Evolutionary conservation across 2,797 vertebrate species (phyloP).

Genomic region (Propithecus deckenii): DNA sequence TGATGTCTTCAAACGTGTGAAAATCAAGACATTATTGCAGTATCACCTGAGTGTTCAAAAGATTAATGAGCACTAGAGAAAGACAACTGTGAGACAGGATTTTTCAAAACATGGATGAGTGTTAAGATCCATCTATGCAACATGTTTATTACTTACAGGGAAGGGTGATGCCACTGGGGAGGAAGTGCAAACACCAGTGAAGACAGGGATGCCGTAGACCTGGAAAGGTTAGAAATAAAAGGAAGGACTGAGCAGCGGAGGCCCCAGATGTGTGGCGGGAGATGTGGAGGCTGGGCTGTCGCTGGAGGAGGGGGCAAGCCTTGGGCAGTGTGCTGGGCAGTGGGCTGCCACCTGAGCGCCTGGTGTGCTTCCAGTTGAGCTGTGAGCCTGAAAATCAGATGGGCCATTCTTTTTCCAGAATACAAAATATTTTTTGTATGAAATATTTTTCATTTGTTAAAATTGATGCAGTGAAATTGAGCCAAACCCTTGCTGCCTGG

Average conservation of each 20-base stretch:
- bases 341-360: too few relatives aligned
- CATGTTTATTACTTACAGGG: background rate
- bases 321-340: background rate
- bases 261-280: background rate
- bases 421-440: background rate
- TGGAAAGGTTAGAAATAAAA: background rate
- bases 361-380: background rate
- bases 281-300: fast-evolving
- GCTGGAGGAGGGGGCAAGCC: background rate
- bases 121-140: background rate
- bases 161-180: background rate
- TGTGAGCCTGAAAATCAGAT: background rate
- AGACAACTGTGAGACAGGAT: background rate
- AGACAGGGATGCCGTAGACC: background rate
- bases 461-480: background rate
- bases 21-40: background rate
- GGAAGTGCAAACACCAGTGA: background rate
- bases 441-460: background rate
- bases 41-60: background rate
- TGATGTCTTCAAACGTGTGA: background rate
- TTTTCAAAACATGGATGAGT: background rate
- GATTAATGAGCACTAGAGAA: background rate
- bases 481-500: background rate
- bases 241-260: background rate
- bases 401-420: background rate